Percentiles rank a stretch among this genome's conserved stretches.
These are phyloP conservation scores for Oreochromis niloticus DNA, from an alignment of 2,113 vertebrate species.

Conservation along the genomic window DNA sequence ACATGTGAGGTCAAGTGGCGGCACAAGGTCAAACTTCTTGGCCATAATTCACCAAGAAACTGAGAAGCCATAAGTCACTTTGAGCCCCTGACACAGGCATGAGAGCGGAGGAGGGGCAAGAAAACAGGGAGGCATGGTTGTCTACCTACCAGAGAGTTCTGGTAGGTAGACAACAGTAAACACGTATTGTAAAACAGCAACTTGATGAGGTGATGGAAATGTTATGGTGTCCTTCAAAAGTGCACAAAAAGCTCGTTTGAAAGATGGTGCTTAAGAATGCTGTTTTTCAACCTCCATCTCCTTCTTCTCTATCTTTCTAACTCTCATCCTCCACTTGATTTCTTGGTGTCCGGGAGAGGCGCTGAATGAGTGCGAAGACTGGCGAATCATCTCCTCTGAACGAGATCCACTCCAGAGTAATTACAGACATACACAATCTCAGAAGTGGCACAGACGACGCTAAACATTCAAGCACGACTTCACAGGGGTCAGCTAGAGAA, in stretches of 20 bases:
- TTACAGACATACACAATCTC: not conserved
- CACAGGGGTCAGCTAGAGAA: not conserved
- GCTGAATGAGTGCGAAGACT: not conserved
- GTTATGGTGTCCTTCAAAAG: not conserved
- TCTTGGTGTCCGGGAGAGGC: not conserved
- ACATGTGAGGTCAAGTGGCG: constrained; percentile 51
- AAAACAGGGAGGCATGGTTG: not conserved
- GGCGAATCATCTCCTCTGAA: not conserved
- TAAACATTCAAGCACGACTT: not conserved
- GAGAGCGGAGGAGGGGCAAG: not conserved
- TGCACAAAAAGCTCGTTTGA: not conserved
- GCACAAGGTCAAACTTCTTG: constrained; percentile 54
- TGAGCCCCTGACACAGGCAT: not conserved
- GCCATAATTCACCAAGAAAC: constrained; percentile 53
- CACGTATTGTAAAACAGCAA: not conserved
- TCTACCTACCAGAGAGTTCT: not conserved
- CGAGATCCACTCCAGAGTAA: not conserved
- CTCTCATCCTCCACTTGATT: not conserved
- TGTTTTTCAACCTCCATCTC: not conserved
- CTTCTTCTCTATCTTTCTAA: not conserved
- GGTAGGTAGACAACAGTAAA: not conserved
- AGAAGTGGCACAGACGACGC: not conserved
- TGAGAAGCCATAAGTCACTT: constrained; percentile 23
- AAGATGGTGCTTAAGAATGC: not conserved
- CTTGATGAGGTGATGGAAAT: not conserved